These are phyloP conservation scores for Steinernema hermaphroditum DNA, from an alignment of 2,888 invertebrate species.

Conservation along the genomic window DNA sequence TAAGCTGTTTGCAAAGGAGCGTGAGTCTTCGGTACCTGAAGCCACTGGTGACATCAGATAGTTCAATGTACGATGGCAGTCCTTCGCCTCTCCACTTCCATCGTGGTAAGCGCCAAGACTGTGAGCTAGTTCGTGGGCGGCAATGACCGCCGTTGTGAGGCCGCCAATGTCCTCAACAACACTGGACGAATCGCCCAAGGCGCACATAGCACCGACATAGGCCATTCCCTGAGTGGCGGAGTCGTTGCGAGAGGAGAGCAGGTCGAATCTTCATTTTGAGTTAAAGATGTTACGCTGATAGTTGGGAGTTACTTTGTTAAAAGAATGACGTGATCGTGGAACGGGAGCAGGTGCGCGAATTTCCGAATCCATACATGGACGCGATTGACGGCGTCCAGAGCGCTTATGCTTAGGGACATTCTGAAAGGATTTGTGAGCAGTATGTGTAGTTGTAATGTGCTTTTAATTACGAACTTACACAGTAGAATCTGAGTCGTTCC, in stretches of 20 bases:
- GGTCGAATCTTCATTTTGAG: slow-evolving; percentile 48
- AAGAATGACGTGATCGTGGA: slow-evolving; percentile 55
- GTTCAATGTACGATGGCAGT: slow-evolving; percentile 52
- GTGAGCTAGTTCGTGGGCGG: slow-evolving; percentile 64
- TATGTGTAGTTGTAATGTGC: slow-evolving; percentile 30
- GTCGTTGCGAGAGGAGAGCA: slow-evolving; percentile 53
- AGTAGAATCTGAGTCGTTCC: slow-evolving; percentile 38
- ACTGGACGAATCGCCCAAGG: slow-evolving; percentile 55
- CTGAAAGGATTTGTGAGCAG: slow-evolving; percentile 45
- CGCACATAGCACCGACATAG: slow-evolving; percentile 63
- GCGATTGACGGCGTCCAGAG: slow-evolving; percentile 43
- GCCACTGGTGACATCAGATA: slow-evolving; percentile 55
- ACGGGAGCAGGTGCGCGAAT: slow-evolving; percentile 44
- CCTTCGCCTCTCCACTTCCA: slow-evolving; percentile 48
- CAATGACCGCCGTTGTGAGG: slow-evolving; percentile 61
- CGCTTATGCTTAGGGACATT: slow-evolving; percentile 43
- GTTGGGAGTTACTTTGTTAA: slow-evolving; percentile 46
- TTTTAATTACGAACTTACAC: slow-evolving; percentile 36
- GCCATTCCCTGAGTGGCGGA: slow-evolving; percentile 65
- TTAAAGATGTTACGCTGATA: not conserved
- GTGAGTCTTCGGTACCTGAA: slow-evolving; percentile 40
- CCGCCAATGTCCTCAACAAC: slow-evolving; percentile 65
- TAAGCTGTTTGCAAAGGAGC: slow-evolving; percentile 41
- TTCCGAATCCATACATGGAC: slow-evolving; percentile 49
- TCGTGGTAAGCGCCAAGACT: slow-evolving; percentile 64